Evolutionary conservation across 2,888 invertebrate genomes (phyloP), one percentile per base, ranked within the genome.

Genomic region (Holacanthella duospinosa): DNA sequence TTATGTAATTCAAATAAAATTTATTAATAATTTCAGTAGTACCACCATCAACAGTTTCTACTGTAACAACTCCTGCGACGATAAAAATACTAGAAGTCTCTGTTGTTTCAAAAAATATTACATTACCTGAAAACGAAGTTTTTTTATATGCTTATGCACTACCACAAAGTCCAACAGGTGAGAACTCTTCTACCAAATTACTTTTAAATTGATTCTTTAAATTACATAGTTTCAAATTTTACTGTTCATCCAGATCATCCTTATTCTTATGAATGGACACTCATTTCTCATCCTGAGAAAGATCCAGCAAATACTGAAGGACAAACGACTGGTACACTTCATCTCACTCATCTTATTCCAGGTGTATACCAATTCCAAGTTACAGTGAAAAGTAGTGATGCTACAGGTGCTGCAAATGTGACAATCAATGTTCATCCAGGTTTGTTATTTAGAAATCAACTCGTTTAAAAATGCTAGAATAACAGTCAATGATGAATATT

Each of bases 321-420:
- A n/a, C 89, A 91, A 77, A 91, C 89, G 75, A 88, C 88, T 29
- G 85, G 86, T 26, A 87, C 87, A 60, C 85, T 94, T 21, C 88
- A 88, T 65, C 80, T 94, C 24, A 88, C 87, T 19, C 87, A 91
- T 74, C 82, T 94, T 9, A 86, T 87, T 0, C 88, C 89, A 76
- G 95, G 95, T 0, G 79, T 89, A 62, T 95, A 94, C 77, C 85
- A 85, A 9, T 93, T 95, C 76, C 90, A 90, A 77, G 86, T 86
- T 2, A 85, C 85, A 1, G 94, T 93, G 0, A 84, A 85, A 1
- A 83, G 82, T 69, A 84, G 86, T 0, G 87, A 85, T 73, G 91
- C 91, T 1, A 88, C 88, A 75, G 86, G 89, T 0, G 85, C 85
- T 71, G 93, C 91, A 0, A 94, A 94, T 76, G 93, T 91, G 0